Evolutionary conservation across 2,888 invertebrate genomes (phyloP).

Genomic region (Acanthosepion esculentum): DNA sequence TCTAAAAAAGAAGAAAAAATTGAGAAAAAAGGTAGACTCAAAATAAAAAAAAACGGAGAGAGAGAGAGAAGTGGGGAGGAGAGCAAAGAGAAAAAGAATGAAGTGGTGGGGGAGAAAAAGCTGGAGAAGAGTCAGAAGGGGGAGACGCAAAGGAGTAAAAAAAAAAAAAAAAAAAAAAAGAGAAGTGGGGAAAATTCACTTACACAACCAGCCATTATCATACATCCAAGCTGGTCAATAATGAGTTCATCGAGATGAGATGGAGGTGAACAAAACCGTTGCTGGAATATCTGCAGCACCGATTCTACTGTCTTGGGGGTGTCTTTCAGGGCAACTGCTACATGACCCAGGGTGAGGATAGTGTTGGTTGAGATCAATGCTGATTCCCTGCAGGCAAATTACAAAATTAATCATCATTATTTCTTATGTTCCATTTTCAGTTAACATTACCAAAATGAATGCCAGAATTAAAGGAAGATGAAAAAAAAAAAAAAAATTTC

Average conservation of each 20-base stretch:
- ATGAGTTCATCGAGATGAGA: slow-evolving; percentile 94
- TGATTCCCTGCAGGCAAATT: slow-evolving; percentile 82
- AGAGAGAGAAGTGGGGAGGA: too few relatives aligned
- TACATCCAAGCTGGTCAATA: slow-evolving; percentile 97
- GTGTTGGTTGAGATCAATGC: slow-evolving; percentile 96
- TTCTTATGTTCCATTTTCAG: not conserved
- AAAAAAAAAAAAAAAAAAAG: not conserved
- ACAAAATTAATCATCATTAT: not conserved
- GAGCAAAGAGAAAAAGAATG: too few relatives aligned
- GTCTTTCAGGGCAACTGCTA: slow-evolving; percentile 94
- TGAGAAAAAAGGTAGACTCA: too few relatives aligned
- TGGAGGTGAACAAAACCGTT: slow-evolving; percentile 92
- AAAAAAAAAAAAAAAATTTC: not conserved
- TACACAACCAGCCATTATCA: slow-evolving; percentile 87
- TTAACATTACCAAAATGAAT: not conserved
- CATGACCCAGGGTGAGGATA: slow-evolving; percentile 91
- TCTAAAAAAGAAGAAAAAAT: too few relatives aligned
- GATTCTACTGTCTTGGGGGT: slow-evolving; percentile 95
- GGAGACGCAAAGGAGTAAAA: too few relatives aligned
- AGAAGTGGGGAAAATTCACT: slow-evolving; percentile 54
- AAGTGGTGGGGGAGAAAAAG: too few relatives aligned
- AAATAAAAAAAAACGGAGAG: too few relatives aligned
- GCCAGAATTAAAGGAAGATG: not conserved
- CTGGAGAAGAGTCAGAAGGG: too few relatives aligned
- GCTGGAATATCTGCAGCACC: slow-evolving; percentile 96